These are phyloP conservation scores for Agrotis ipsilon DNA, from an alignment of 2,888 invertebrate species.

Conservation along the genomic window DNA sequence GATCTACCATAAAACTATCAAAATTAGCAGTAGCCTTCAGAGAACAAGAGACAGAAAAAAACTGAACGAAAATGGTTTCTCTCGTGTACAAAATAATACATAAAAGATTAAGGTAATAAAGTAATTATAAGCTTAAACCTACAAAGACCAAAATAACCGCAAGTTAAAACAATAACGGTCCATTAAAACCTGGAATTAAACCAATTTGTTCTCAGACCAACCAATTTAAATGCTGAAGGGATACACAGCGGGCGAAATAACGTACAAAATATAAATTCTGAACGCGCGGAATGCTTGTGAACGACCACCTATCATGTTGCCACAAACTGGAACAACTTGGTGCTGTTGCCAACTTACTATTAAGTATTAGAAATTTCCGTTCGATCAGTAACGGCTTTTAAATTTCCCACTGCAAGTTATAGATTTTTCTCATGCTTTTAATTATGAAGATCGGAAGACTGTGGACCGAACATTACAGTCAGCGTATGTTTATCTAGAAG, in stretches of 20 bases:
- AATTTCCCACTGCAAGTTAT: background rate
- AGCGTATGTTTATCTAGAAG: background rate
- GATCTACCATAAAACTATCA: no score
- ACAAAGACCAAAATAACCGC: background rate
- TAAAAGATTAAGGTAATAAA: background rate
- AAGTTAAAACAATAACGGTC: constrained; percentile 9
- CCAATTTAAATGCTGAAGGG: constrained; percentile 53
- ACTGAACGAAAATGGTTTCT: background rate
- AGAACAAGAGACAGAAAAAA: no score
- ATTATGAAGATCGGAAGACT: background rate
- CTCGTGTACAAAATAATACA: background rate
- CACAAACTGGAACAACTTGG: constrained; percentile 45
- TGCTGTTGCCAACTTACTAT: constrained; percentile 46
- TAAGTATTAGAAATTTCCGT: constrained; percentile 33
- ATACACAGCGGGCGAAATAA: constrained; percentile 44
- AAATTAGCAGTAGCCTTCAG: no score
- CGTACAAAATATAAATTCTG: constrained; percentile 55
- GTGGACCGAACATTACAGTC: no score
- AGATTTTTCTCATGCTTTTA: background rate
- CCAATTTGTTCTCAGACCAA: constrained; percentile 29
- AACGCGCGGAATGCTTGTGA: constrained; percentile 56
- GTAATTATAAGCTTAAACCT: background rate
- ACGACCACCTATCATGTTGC: constrained; percentile 58
- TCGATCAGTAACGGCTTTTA: constrained; percentile 1
- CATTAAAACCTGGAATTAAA: constrained; percentile 16